A percentile compares a stretch with the other conserved stretches of the same genome.
phyloP scores from a whole-genome alignment of 2,888 invertebrate genomes.

The Galerucella nymphaeae region DNA sequence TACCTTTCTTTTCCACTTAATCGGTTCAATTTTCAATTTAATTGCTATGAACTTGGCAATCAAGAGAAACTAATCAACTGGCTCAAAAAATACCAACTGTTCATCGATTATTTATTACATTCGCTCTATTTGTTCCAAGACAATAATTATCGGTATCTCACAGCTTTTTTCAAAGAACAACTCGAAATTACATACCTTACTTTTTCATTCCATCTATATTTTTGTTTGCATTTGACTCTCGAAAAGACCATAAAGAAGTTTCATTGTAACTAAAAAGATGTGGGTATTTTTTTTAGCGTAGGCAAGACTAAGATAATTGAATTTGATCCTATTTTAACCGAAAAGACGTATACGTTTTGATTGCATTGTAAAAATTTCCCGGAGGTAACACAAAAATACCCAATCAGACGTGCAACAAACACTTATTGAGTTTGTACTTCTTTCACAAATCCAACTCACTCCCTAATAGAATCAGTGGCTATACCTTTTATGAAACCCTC shows the following conservation, averaged over 20 bases:
- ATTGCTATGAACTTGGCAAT: constrained; percentile 25
- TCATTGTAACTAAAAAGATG: constrained; percentile 22
- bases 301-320: constrained; percentile 36
- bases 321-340: constrained; percentile 46
- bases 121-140: constrained; percentile 37
- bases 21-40: constrained; percentile 32
- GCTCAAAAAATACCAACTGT: constrained; percentile 25
- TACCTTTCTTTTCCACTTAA: constrained; percentile 27
- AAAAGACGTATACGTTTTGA: constrained; percentile 60
- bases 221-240: constrained; percentile 38
- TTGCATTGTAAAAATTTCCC: constrained; percentile 63
- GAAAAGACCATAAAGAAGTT: constrained; percentile 34
- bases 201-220: constrained; percentile 38
- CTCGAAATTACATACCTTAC: constrained; percentile 36
- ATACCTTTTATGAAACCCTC: constrained; percentile 51
- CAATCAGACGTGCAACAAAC: constrained; percentile 65
- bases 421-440: constrained; percentile 66
- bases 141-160: constrained; percentile 36
- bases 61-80: constrained; percentile 26
- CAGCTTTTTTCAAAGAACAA: constrained; percentile 37
- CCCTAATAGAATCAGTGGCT: constrained; percentile 62
- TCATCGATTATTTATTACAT: constrained; percentile 36
- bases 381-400: constrained; percentile 65
- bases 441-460: constrained; percentile 59
- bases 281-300: too few relatives aligned